Evolutionary conservation across 2,113 vertebrate species (phyloP).

Genomic region (Corythoichthys intestinalis): DNA sequence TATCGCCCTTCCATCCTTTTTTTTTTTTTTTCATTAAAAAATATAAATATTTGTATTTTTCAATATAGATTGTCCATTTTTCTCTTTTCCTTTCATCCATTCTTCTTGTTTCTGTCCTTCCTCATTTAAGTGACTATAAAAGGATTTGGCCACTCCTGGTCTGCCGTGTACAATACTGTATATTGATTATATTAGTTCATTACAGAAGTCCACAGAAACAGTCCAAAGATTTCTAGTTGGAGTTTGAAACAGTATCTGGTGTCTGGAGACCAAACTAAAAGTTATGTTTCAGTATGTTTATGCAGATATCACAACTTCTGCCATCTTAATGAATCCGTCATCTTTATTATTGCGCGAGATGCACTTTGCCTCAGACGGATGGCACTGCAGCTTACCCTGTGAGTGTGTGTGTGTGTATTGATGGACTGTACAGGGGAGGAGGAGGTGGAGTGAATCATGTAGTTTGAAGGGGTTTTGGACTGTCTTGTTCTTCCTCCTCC

Average conservation of each 20-base stretch:
- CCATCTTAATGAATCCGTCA: constrained; percentile 52
- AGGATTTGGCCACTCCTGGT: too few species aligned
- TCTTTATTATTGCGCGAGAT: constrained; percentile 49
- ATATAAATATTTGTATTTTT: too few species aligned
- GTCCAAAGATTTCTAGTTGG: too few species aligned
- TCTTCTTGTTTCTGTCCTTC: too few species aligned
- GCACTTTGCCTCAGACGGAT: constrained; percentile 56
- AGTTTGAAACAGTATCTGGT: background rate
- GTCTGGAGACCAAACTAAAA: background rate
- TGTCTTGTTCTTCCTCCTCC: constrained; percentile 41
- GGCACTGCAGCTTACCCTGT: constrained; percentile 21
- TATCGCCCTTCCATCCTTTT: too few species aligned
- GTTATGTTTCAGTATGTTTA: background rate
- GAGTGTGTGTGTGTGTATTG: constrained; percentile 17
- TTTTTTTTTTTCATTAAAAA: too few species aligned
- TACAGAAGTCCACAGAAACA: too few species aligned
- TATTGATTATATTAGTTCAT: too few species aligned
- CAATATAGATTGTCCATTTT: too few species aligned
- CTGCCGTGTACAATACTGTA: too few species aligned
- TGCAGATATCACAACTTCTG: constrained; percentile 1
- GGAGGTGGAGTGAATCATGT: constrained; percentile 52
- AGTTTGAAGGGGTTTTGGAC: constrained; percentile 57
- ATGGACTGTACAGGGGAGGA: constrained; percentile 28
- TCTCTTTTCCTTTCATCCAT: too few species aligned
- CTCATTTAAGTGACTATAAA: too few species aligned